Percentiles rank a stretch among this genome's conserved stretches.
Evolutionary conservation across 2,113 vertebrate species (phyloP).

Genomic region (Nothocercus nigrocapillus): DNA sequence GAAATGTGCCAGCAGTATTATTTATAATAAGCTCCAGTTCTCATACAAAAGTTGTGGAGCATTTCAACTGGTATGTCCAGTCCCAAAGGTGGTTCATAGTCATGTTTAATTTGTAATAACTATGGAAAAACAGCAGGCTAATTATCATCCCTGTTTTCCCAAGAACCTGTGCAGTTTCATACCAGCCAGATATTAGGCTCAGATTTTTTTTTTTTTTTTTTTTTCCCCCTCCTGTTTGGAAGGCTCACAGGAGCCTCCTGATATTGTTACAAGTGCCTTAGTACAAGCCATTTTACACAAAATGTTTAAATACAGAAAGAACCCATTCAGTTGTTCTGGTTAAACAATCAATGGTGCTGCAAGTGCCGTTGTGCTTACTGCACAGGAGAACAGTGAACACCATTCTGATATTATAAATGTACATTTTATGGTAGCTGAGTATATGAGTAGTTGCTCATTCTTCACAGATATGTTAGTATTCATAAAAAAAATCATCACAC

Average conservation of each 20-base stretch:
- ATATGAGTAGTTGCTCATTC: neutral
- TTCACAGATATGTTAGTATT: neutral
- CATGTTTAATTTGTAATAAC: neutral
- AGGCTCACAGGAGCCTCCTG: neutral
- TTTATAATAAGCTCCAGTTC: neutral
- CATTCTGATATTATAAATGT: neutral
- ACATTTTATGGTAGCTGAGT: neutral
- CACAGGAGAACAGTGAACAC: neutral
- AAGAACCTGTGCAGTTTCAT: neutral
- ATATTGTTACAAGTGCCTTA: neutral
- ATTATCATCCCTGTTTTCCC: neutral
- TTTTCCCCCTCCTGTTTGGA: neutral
- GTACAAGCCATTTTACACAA: neutral
- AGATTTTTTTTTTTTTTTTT: neutral
- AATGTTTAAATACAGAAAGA: neutral
- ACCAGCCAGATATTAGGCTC: neutral
- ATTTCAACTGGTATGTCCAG: neutral
- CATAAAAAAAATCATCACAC: neutral
- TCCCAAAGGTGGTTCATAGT: neutral
- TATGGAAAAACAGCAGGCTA: neutral
- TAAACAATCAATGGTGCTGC: neutral
- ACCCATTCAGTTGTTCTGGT: neutral
- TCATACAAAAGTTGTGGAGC: neutral
- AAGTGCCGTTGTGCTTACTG: neutral
- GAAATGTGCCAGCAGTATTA: neutral